Evolutionary conservation across 2,797 vertebrate genomes (phyloP), one percentile per base, ranked within the genome.

Genomic region (Diplodus sargus): DNA sequence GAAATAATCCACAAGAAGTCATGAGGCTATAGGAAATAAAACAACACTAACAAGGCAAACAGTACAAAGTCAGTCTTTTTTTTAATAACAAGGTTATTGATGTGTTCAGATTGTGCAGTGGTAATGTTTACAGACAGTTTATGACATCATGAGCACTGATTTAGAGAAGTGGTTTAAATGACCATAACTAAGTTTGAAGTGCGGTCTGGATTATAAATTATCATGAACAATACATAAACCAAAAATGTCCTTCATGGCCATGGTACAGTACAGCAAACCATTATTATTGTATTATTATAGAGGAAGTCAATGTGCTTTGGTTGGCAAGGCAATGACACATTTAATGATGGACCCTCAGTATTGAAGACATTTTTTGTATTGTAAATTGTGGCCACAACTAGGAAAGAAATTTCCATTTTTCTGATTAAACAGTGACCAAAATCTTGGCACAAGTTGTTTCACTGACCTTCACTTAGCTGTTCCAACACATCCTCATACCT

Each of bases 161-260:
- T 47, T 8, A 22, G 6, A 63, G 11, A 47, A 67, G 22, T 57
- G 14, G 39, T 43, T 47, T 34, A 25, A 45, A 66, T 53, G 18
- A 56, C 25, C 25, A 23, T 47, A 47, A 22, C 15, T 18, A n/a
- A 8, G 42, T 63, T 18, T 63, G 1, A 23, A 63, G 22, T 34
- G 2, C 17, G 48, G 16, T 53, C 42, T 48, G 49, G 17, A 30
- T 53, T 10, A 60, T 3, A 23, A 57, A 25, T 57, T 57, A 66
- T 45, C 12, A 47, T n/a, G 25, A 60, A 66, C n/a, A 56, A 59
- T 20, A 1, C 39, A 10, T n/a, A 20, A 58, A 22, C 4, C n/a
- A 71, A 43, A 43, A 25, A 70, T 49, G 49, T 49, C 22, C 22
- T 71, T 7, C 51, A 48, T 65, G 30, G 39, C 68, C 52, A 28